phyloP scores from a whole-genome alignment of 2,888 invertebrate genomes.

The Pyrrhosoma nymphula region DNA sequence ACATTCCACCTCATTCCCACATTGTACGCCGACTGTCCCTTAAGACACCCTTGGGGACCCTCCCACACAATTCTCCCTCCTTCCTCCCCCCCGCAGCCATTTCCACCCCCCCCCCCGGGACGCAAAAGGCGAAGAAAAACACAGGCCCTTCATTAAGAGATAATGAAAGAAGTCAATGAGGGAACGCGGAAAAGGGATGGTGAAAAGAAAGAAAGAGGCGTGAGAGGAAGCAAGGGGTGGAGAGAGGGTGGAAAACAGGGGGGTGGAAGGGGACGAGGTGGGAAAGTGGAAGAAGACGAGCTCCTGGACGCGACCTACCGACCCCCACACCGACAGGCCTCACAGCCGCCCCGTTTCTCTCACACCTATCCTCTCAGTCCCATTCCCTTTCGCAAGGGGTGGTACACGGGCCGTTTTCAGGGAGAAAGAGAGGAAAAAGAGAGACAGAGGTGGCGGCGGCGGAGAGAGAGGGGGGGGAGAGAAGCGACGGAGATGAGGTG shows the following conservation, averaged over 20 bases:
- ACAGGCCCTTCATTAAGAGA: constrained; percentile 46
- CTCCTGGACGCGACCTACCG: not conserved
- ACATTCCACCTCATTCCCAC: not conserved
- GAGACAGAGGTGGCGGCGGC: not conserved
- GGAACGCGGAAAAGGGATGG: constrained; percentile 28
- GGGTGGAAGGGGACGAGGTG: not conserved
- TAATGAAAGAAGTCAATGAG: constrained; percentile 54
- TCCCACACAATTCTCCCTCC: not conserved
- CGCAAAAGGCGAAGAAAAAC: constrained; percentile 17
- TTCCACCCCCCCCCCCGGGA: not conserved
- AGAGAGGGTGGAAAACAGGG: not conserved
- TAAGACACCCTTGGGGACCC: not conserved
- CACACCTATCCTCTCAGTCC: not conserved
- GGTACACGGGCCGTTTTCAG: not conserved
- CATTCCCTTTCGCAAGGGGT: not conserved
- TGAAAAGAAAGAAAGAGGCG: not conserved
- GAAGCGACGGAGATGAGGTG: not conserved
- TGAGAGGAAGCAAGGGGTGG: not conserved
- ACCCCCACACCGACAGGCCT: not conserved
- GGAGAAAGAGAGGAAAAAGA: not conserved
- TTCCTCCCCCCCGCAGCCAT: not conserved
- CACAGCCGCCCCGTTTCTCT: not conserved
- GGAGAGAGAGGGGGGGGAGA: not conserved
- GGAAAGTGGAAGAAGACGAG: not conserved
- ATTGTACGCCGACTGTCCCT: not conserved